Evolutionary conservation across 92 coral and sea anemone genomes (phyloP), one percentile per base, ranked within the genome.

Genomic region (Pocillopora grandis): DNA sequence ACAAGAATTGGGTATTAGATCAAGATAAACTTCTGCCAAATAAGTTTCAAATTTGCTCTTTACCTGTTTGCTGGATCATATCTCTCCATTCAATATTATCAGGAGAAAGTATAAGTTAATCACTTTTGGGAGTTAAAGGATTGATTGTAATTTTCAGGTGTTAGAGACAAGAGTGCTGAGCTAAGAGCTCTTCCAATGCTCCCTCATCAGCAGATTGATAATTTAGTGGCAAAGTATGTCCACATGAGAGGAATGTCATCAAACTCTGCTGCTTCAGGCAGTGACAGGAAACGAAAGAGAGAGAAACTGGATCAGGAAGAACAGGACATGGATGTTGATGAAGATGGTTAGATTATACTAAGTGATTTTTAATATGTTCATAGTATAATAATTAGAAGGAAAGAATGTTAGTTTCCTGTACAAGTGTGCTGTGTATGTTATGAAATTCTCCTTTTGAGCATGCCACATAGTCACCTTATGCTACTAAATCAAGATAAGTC

Each of bases 321-420:
- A 21, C 75, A 71, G 71, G 99, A 97, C 75, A 97, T 97, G 99
- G 99, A 97, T 2, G 81, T 97, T 23, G 99, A 94, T 21, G 91
- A 89, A 80, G 98, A 93, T 85, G 93, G 97, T 93, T 84, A 48
- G 78, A 20, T 19, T 69, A 1, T 18, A 5, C 19, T 21, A 10
- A 23, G 13, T 8, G 2, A 20, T 0, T 17, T 5, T 48, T 6
- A 80, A 31, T 42, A 42, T 42, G 8, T 42, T 42, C 4, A 42
- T 7, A 42, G 52, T 42, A 7, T 3, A 42, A 42, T 42, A 42
- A 42, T 42, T 42, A 42, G 52, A 42, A 42, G 52, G 52, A 42
- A 2, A 42, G 52, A 42, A 42, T 42, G 52, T 42, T 42, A 42
- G 52, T 42, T 42, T 42, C 52, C 8, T 42, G 52, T 42, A 42